These are phyloP conservation scores for Linnaemya vulpina DNA, from an alignment of 2,888 invertebrate genomes.

Conservation along the genomic window DNA sequence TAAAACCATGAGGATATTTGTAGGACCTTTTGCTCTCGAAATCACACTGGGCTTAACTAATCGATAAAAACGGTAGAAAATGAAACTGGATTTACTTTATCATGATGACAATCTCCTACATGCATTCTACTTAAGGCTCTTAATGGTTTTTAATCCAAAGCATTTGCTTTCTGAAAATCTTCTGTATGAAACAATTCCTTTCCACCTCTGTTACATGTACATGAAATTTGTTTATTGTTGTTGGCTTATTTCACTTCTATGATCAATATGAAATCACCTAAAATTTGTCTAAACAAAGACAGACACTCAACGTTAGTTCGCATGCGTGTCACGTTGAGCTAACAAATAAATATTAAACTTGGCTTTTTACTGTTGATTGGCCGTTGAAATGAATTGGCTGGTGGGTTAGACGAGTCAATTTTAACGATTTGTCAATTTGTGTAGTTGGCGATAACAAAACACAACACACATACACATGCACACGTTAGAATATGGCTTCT, in stretches of 20 bases:
- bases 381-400: slow-evolving; percentile 42
- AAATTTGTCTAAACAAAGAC: slow-evolving; percentile 27
- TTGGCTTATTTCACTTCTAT: slow-evolving; percentile 13
- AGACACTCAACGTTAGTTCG: neutral
- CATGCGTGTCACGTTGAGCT: slow-evolving; percentile 67
- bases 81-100: too few relatives aligned
- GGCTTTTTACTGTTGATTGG: slow-evolving; percentile 66
- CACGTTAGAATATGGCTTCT: slow-evolving; percentile 12
- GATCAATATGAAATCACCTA: slow-evolving; percentile 49
- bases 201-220: neutral
- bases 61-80: too few relatives aligned
- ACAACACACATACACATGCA: too few relatives aligned
- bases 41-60: too few relatives aligned
- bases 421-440: slow-evolving; percentile 19
- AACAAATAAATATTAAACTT: slow-evolving; percentile 57
- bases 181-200: neutral
- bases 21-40: too few relatives aligned
- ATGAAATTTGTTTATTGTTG: slow-evolving; percentile 24
- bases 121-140: too few relatives aligned
- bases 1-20: too few relatives aligned
- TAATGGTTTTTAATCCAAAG: too few relatives aligned
- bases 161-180: too few relatives aligned
- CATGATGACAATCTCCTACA: too few relatives aligned
- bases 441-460: neutral
- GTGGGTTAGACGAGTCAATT: slow-evolving; percentile 36